A percentile compares a stretch with the other conserved stretches of the same genome.
These are phyloP conservation scores for Hormaphis cornu DNA, from an alignment of 1,140 invertebrate genomes.

Conservation along the genomic window DNA sequence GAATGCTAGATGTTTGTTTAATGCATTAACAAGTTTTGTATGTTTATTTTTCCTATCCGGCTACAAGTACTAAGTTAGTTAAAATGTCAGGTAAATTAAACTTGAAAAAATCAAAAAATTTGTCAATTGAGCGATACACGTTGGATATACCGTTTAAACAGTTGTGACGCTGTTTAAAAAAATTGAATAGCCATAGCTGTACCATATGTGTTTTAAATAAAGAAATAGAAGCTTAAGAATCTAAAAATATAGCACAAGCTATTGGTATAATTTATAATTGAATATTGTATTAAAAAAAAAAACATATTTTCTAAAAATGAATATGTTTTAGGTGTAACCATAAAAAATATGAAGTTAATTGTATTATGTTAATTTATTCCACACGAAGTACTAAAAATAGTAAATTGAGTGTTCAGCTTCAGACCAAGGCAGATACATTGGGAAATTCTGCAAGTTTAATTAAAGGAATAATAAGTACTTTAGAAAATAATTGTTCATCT, in stretches of 20 bases:
- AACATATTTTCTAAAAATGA: not conserved
- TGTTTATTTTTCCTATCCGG: not conserved
- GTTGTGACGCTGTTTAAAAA: not conserved
- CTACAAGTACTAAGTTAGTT: not conserved
- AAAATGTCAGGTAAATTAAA: not conserved
- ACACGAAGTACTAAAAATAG: not conserved
- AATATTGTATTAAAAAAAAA: not conserved
- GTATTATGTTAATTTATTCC: not conserved
- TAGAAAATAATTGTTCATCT: not conserved
- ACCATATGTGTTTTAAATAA: not conserved
- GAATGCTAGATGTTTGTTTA: not conserved
- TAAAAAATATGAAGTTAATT: not conserved
- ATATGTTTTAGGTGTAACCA: not conserved
- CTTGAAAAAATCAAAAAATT: not conserved
- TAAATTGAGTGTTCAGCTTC: not conserved
- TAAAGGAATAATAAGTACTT: not conserved
- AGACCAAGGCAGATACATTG: not conserved
- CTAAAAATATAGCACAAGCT: not conserved
- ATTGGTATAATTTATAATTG: not conserved
- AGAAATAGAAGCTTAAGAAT: not conserved
- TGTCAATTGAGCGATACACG: not conserved
- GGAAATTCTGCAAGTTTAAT: not conserved
- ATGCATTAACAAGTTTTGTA: not conserved
- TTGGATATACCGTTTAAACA: not conserved
- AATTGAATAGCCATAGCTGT: not conserved